Conservation (phyloP, 2,888 invertebrate species). For the Pasiphila rectangulata region DNA sequence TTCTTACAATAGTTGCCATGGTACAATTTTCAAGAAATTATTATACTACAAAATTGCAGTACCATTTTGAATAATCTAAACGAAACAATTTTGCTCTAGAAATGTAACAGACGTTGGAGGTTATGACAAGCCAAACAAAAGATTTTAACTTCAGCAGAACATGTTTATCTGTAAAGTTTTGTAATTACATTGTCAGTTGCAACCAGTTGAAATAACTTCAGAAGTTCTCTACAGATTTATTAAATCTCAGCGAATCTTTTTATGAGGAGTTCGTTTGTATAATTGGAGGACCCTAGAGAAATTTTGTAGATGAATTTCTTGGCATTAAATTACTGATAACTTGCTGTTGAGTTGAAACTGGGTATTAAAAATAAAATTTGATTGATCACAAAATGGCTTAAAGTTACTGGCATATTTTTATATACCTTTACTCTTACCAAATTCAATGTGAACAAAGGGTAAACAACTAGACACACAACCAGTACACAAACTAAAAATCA, state of each 20-base stretch:
- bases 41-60: neutral
- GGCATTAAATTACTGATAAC: constrained; percentile 11
- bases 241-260: constrained; percentile 33
- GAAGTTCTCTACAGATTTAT: constrained; percentile 31
- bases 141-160: neutral
- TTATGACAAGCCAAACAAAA: constrained; percentile 1
- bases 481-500: too few relatives aligned
- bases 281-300: constrained; percentile 42
- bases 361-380: too few relatives aligned
- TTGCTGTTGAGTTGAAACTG: too few relatives aligned
- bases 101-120: neutral
- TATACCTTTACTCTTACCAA: too few relatives aligned
- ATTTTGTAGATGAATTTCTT: constrained; percentile 32
- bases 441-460: too few relatives aligned
- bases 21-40: neutral
- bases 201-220: constrained; percentile 18
- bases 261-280: constrained; percentile 36
- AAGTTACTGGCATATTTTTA: too few relatives aligned
- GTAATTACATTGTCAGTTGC: constrained; percentile 7
- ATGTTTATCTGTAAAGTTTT: constrained; percentile 6
- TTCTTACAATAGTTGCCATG: neutral
- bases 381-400: too few relatives aligned
- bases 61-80: neutral
- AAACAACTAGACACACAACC: too few relatives aligned
- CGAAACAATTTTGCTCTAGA: neutral